A percentile compares a stretch with the other conserved stretches of the same genome.
Conservation (phyloP, 2,113 vertebrate species). For the Epinephelus fuscoguttatus region DNA sequence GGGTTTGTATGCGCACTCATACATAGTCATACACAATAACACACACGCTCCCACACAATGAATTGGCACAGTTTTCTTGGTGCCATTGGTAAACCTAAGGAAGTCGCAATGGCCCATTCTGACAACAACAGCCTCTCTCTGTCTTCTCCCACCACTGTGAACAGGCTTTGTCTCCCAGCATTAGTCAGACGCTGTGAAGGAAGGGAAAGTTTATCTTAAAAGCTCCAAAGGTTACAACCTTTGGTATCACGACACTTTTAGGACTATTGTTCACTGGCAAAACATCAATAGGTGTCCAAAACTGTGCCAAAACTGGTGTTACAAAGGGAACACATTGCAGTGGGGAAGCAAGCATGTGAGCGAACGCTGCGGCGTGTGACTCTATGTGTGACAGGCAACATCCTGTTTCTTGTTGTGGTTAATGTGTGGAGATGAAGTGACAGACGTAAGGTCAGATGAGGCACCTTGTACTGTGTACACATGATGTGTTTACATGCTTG, state of each 20-base stretch:
- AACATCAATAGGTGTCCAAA: slow-evolving; percentile 56
- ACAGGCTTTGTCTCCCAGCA: slow-evolving; percentile 43
- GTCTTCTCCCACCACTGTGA: slow-evolving; percentile 36
- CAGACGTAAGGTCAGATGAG: not conserved
- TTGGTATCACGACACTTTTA: slow-evolving; percentile 52
- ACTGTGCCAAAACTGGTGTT: slow-evolving; percentile 49
- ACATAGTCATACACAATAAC: slow-evolving; percentile 17
- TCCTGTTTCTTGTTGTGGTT: slow-evolving; percentile 57
- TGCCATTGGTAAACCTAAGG: slow-evolving; percentile 49
- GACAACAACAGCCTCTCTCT: slow-evolving; percentile 57
- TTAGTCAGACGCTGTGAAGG: slow-evolving; percentile 52
- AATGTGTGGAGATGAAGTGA: slow-evolving; percentile 8
- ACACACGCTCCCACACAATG: slow-evolving; percentile 49
- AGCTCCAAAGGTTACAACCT: slow-evolving; percentile 61
- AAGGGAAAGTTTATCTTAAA: slow-evolving; percentile 70
- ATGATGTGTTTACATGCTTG: not conserved
- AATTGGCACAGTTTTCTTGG: slow-evolving; percentile 53
- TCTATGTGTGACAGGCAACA: slow-evolving; percentile 48
- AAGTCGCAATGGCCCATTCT: slow-evolving; percentile 36
- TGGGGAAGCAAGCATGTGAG: slow-evolving; percentile 46
- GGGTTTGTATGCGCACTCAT: not conserved
- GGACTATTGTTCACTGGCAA: slow-evolving; percentile 67
- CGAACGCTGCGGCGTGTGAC: slow-evolving; percentile 46
- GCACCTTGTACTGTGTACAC: not conserved
- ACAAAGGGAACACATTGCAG: slow-evolving; percentile 5